Conservation (phyloP, 2,113 vertebrate genomes). For the Lanius collurio region DNA sequence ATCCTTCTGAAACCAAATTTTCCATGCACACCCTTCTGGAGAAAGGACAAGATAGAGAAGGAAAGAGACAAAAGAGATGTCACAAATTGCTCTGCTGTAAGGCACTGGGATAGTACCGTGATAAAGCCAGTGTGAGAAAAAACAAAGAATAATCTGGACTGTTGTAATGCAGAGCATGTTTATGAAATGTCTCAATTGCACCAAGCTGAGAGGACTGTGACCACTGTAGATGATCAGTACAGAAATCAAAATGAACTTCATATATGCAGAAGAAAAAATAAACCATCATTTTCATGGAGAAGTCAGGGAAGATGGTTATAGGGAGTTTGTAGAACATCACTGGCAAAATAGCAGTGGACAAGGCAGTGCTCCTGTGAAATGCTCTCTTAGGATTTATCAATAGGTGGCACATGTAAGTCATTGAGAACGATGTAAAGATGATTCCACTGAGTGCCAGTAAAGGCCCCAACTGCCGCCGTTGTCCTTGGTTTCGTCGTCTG, state of each 20-base stretch:
- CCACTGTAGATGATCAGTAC: not conserved
- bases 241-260: not conserved
- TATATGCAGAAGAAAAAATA: not conserved
- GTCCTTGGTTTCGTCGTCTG: not conserved
- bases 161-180: not conserved
- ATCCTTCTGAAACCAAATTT: not conserved
- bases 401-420: slow-evolving; percentile 68
- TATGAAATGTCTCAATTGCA: not conserved
- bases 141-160: no score
- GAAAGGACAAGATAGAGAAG: not conserved
- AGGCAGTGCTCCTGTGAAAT: not conserved
- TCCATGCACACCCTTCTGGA: not conserved
- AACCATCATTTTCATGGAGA: not conserved
- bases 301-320: not conserved
- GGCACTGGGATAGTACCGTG: not conserved
- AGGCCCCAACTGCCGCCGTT: not conserved
- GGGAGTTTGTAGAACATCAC: not conserved
- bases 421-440: not conserved
- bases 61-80: not conserved
- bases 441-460: not conserved
- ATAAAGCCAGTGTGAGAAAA: not conserved
- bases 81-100: not conserved
- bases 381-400: slow-evolving; percentile 67
- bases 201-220: not conserved
- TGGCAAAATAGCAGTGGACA: not conserved